phyloP scores from a whole-genome alignment of 2,797 vertebrate species.

The Scolopax rusticola region DNA sequence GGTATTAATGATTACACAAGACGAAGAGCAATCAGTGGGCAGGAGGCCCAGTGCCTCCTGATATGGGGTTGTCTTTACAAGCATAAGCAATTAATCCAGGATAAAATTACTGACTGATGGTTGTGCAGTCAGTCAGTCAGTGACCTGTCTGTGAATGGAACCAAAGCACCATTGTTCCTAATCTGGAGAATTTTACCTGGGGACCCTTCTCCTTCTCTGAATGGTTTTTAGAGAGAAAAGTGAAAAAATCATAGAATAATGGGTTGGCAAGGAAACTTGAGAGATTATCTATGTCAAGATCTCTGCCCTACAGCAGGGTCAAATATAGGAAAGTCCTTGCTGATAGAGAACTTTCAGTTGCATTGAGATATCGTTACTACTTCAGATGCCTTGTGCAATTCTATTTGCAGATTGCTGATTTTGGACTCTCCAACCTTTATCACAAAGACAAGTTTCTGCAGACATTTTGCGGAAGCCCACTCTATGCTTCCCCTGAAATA shows the following conservation, averaged over 20 bases:
- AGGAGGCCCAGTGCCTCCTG: not conserved
- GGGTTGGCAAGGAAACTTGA: not conserved
- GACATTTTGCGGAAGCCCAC: constrained; percentile 97
- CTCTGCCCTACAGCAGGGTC: not conserved
- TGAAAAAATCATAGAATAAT: not conserved
- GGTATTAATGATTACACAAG: not conserved
- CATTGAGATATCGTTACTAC: not conserved
- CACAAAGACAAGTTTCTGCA: constrained; percentile 98
- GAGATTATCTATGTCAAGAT: not conserved
- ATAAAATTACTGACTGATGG: not conserved
- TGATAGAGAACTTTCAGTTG: not conserved
- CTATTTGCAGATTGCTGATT: constrained; percentile 93
- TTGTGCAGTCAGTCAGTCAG: not conserved
- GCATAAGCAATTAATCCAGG: not conserved
- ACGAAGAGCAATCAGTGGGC: not conserved
- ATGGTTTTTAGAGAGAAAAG: not conserved
- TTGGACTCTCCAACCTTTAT: constrained; percentile 97
- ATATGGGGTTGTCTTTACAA: not conserved
- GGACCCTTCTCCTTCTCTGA: not conserved
- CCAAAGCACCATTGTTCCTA: not conserved
- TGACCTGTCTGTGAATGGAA: not conserved
- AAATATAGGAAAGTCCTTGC: not conserved
- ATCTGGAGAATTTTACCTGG: not conserved
- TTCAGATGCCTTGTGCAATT: constrained; percentile 14
- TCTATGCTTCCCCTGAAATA: constrained; percentile 98